A percentile compares a stretch with the other conserved stretches of the same genome.
Evolutionary conservation across 92 coral and sea anemone species (phyloP).

Genomic region (Muricea muricata): DNA sequence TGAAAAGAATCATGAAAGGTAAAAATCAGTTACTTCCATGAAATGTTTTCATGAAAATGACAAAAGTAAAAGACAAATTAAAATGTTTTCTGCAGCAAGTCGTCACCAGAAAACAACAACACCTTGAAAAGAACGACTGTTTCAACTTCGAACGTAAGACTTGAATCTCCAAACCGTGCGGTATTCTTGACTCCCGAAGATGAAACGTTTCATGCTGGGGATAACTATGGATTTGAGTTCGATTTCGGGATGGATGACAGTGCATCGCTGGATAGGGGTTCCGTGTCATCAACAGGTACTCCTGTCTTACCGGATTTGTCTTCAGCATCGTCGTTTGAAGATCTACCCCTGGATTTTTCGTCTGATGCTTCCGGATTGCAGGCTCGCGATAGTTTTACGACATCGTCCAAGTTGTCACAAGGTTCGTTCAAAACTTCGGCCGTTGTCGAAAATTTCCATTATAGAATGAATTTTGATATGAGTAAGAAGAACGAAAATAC

Average conservation of each 20-base stretch:
- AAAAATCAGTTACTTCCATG: conserved; percentile 37
- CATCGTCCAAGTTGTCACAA: neutral
- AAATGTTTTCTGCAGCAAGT: neutral
- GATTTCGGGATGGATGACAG: conserved; percentile 69
- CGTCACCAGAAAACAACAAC: neutral
- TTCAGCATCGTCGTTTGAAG: conserved; percentile 87
- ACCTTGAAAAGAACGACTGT: neutral
- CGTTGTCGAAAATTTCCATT: no score
- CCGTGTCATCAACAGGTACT: conserved; percentile 85
- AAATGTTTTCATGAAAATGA: neutral
- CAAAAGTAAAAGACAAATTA: no score
- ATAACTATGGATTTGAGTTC: conserved; percentile 28
- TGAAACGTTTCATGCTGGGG: neutral
- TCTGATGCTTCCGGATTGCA: conserved; percentile 80
- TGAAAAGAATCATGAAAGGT: conserved; percentile 75
- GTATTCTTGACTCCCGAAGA: conserved; percentile 15
- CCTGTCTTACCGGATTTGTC: conserved; percentile 97
- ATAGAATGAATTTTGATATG: no score
- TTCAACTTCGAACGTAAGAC: conserved; percentile 76
- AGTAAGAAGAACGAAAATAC: no score
- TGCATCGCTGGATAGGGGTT: conserved; percentile 71
- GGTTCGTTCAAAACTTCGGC: no score
- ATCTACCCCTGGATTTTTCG: conserved; percentile 77
- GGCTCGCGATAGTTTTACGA: conserved; percentile 21
- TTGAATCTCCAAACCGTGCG: conserved; percentile 74